phyloP scores from a whole-genome alignment of 2,888 invertebrate species.

The Ormyrus pomaceus region DNA sequence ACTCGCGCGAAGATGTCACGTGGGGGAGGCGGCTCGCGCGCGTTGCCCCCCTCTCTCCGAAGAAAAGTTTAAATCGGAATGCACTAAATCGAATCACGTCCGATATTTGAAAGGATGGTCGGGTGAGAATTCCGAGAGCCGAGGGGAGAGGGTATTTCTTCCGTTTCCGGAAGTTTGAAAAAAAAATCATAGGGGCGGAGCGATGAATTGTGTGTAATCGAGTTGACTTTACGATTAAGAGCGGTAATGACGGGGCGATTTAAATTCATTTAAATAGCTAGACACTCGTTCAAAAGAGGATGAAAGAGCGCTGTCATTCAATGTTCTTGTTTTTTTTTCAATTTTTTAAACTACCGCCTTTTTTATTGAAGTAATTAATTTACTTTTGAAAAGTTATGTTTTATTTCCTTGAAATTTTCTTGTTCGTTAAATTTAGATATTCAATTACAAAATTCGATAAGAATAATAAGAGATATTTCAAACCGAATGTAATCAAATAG shows the following conservation, averaged over 20 bases:
- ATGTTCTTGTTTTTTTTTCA: too few species aligned
- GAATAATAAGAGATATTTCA: too few species aligned
- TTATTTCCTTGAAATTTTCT: too few species aligned
- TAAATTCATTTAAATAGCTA: conserved; percentile 15
- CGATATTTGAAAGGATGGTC: conserved; percentile 57
- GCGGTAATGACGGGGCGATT: conserved; percentile 15
- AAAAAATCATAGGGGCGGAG: background rate
- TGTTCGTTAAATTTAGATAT: too few species aligned
- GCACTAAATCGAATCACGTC: conserved; percentile 74
- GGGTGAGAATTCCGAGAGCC: conserved; percentile 5
- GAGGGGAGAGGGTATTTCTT: conserved; percentile 42
- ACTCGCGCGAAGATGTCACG: conserved; percentile 69
- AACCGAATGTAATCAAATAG: too few species aligned
- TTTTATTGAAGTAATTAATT: too few species aligned
- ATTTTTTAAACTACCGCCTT: too few species aligned
- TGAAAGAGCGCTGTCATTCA: background rate
- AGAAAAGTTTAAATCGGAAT: conserved; percentile 74
- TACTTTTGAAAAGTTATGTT: too few species aligned
- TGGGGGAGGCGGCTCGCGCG: conserved; percentile 40
- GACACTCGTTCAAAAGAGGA: too few species aligned
- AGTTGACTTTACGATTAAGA: conserved; percentile 14
- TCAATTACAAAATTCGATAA: too few species aligned
- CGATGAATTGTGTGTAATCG: background rate
- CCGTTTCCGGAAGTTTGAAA: conserved; percentile 42
- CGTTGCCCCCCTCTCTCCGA: conserved; percentile 50